Base-by-base conservation (phyloP, 1,140 invertebrate species). In the Lordiphosa collinella region DNA sequence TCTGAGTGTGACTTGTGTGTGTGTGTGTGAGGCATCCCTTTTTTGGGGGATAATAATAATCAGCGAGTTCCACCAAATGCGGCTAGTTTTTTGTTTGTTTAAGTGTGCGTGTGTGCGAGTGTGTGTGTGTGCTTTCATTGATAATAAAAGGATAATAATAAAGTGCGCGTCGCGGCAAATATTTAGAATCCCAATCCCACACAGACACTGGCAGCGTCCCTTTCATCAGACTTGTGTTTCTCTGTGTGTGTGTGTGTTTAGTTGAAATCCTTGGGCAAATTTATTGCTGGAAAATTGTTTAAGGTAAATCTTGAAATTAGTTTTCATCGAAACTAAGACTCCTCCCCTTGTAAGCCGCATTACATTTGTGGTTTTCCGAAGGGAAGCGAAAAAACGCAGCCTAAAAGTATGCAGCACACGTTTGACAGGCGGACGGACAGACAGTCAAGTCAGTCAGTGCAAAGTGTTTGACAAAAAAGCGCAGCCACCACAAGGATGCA, bases 91-190 rank as follows among this genome's bases (percentile, higher is more conserved):
- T 72, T 82, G 71, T 82, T 80, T 67, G 58, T 51, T 58, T 63
- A 58, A 67, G 53, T 69, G 41, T 51, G 44, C 12, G 10, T 14
- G 10, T 53, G 25, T 37, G 32, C 54, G n/a, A 22, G 18, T 10
- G 25, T 40, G 49, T 44, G 18, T 38, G 50, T 51, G 59, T 78
- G 49, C 75, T 80, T 80, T 66, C 75, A 80, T 80, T 82, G 76
- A 82, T 82, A 80, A 82, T 80, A 80, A 80, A 80, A 82, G 76
- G 67, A 82, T 82, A 82, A 80, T 76, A 76, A 76, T 82, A 82
- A 64, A 80, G 71, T 66, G 69, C 70, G 70, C 71, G 70, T 57
- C 76, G 75, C 71, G 75, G 76, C 70, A 71, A 82, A 80, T 75
- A 67, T 82, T 82, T 71, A 46, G 34, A 55, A 14, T 5, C 37